phyloP scores from a whole-genome alignment of 1,140 invertebrate species.

The Hermetia illucens region DNA sequence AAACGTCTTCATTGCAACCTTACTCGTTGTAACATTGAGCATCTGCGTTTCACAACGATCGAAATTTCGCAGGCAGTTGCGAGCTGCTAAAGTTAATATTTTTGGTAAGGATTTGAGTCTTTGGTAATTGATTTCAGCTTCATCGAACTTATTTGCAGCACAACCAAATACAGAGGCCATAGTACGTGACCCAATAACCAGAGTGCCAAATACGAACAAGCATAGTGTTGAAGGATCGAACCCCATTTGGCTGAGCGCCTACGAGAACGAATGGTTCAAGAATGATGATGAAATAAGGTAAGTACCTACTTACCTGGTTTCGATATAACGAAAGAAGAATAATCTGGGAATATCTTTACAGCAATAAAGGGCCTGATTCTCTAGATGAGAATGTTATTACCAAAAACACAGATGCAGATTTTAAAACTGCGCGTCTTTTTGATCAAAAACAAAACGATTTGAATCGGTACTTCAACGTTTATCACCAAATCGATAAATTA shows the following conservation, averaged over 20 bases:
- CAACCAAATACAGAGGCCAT: neutral
- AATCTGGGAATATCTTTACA: conserved; percentile 5
- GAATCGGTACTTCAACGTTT: conserved; percentile 48
- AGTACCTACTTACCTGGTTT: conserved; percentile 16
- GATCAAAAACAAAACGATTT: conserved; percentile 38
- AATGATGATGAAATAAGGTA: conserved; percentile 64
- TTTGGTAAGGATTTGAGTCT: conserved; percentile 54
- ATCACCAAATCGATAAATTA: conserved; percentile 44
- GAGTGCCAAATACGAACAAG: conserved; percentile 88
- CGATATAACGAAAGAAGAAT: neutral
- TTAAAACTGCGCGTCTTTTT: conserved; percentile 22
- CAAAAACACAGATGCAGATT: conserved; percentile 30
- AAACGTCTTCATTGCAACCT: conserved; percentile 58
- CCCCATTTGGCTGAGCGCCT: conserved; percentile 88
- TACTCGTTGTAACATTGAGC: conserved; percentile 62
- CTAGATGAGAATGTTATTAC: conserved; percentile 73
- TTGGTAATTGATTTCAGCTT: neutral
- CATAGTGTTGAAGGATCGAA: conserved; percentile 88
- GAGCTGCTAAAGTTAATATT: conserved; percentile 83
- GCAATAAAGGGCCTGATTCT: conserved; percentile 62
- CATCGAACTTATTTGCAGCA: neutral
- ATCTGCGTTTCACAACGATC: conserved; percentile 70
- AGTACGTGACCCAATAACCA: conserved; percentile 27
- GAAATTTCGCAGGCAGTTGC: conserved; percentile 72
- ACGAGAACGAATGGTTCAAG: conserved; percentile 91